Evolutionary conservation across 2,113 vertebrate species (phyloP).

Genomic region (Mesoclemmys tuberculata): DNA sequence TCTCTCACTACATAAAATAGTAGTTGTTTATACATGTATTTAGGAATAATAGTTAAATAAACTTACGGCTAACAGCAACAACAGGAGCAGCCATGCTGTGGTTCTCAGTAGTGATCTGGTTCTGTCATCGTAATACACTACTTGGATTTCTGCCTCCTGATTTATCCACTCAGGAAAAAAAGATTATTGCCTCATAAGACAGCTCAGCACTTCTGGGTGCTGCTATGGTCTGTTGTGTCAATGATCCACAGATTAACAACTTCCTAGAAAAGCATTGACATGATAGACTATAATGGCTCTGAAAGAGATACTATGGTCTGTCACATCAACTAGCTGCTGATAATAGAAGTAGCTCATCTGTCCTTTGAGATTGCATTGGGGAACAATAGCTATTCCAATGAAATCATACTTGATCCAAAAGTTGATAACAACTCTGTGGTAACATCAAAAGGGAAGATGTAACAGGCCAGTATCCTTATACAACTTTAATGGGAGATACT

Average conservation of each 20-base stretch:
- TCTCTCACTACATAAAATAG: not conserved
- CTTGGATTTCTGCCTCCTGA: not conserved
- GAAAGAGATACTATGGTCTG: not conserved
- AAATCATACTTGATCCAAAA: not conserved
- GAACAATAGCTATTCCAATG: not conserved
- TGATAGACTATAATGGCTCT: not conserved
- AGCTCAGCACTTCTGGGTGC: not conserved
- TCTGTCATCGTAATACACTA: not conserved
- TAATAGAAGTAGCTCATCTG: accelerated
- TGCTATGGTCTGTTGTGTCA: not conserved
- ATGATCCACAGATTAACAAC: conserved; percentile 7
- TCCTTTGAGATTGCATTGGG: not conserved
- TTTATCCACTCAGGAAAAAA: not conserved
- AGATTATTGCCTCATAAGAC: not conserved
- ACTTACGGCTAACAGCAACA: not conserved
- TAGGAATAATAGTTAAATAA: not conserved
- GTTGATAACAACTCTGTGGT: not conserved
- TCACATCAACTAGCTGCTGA: not conserved
- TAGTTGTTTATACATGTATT: not conserved
- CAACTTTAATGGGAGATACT: not conserved
- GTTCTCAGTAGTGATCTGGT: not conserved
- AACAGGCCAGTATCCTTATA: not conserved
- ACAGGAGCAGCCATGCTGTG: not conserved
- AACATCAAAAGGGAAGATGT: not conserved
- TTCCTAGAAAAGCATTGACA: not conserved